Conservation (phyloP, 2,888 invertebrate species). For the Dynastes maya region DNA sequence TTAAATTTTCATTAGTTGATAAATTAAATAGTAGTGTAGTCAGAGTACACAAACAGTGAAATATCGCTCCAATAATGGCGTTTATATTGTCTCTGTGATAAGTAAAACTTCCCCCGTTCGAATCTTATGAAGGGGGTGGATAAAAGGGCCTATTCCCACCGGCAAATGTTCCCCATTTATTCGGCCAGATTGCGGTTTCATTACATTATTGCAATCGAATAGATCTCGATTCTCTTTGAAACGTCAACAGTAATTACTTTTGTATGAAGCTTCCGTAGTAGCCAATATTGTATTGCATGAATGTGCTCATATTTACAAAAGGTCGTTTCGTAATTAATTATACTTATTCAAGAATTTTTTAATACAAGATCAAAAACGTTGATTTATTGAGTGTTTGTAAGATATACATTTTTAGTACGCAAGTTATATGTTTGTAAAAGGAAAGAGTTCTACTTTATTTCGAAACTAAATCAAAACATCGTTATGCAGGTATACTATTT, state of each 20-base stretch:
- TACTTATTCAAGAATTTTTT: neutral
- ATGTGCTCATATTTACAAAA: neutral
- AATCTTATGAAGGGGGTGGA: conserved; percentile 27
- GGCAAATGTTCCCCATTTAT: conserved; percentile 40
- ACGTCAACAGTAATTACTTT: conserved; percentile 31
- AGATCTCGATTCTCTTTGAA: conserved; percentile 18
- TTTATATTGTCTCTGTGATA: conserved; percentile 39
- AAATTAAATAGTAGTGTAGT: conserved; percentile 4
- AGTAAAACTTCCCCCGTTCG: conserved; percentile 33
- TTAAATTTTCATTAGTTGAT: conserved; percentile 28
- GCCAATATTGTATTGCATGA: neutral
- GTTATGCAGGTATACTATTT: neutral
- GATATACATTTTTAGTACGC: no score
- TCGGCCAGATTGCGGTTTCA: conserved; percentile 44
- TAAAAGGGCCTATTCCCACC: conserved; percentile 42
- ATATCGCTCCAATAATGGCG: conserved; percentile 40
- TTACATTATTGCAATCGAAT: conserved; percentile 37
- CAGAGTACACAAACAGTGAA: conserved; percentile 13
- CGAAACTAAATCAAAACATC: neutral
- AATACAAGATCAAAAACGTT: neutral
- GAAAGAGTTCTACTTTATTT: no score
- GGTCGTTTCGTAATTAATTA: neutral
- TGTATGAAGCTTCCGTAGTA: neutral
- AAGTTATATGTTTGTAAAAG: no score
- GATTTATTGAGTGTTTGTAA: neutral